phyloP scores from a whole-genome alignment of 2,113 vertebrate species.

The Pontoporia blainvillei region DNA sequence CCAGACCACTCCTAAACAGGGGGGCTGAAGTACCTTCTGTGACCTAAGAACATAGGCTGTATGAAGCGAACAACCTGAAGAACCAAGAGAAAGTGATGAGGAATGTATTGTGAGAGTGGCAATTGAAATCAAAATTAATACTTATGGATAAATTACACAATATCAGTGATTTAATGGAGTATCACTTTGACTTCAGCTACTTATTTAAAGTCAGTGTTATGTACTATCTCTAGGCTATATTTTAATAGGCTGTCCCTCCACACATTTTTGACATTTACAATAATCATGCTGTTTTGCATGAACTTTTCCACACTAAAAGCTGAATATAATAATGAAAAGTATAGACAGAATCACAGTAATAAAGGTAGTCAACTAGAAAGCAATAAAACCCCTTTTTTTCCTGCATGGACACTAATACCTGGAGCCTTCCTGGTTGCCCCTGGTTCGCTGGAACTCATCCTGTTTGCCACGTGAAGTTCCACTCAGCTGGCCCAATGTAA shows the following conservation, averaged over 20 bases:
- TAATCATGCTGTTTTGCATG: slow-evolving; percentile 70
- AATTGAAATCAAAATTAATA: slow-evolving; percentile 70
- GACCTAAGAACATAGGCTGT: neutral
- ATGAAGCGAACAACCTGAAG: neutral
- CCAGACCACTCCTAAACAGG: neutral
- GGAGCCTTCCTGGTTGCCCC: slow-evolving; percentile 10
- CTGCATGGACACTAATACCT: slow-evolving; percentile 39
- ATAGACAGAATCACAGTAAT: slow-evolving; percentile 49
- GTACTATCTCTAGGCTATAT: slow-evolving; percentile 69
- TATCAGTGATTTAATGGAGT: slow-evolving; percentile 69
- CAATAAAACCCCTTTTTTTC: neutral
- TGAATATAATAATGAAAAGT: slow-evolving; percentile 59
- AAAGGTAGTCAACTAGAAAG: slow-evolving; percentile 43
- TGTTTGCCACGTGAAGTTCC: slow-evolving; percentile 61
- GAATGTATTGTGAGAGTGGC: neutral
- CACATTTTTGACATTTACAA: slow-evolving; percentile 72
- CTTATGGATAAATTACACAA: slow-evolving; percentile 63
- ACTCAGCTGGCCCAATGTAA: slow-evolving; percentile 72
- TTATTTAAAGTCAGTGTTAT: slow-evolving; percentile 74
- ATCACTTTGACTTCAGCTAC: slow-evolving; percentile 65
- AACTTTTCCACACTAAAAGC: slow-evolving; percentile 64
- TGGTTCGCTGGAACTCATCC: slow-evolving; percentile 2
- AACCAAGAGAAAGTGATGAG: neutral
- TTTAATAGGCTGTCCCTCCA: slow-evolving; percentile 73
- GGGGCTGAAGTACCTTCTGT: neutral